Conservation (phyloP, 2,797 vertebrate species). For the Enteromius afrohamiltoni region DNA sequence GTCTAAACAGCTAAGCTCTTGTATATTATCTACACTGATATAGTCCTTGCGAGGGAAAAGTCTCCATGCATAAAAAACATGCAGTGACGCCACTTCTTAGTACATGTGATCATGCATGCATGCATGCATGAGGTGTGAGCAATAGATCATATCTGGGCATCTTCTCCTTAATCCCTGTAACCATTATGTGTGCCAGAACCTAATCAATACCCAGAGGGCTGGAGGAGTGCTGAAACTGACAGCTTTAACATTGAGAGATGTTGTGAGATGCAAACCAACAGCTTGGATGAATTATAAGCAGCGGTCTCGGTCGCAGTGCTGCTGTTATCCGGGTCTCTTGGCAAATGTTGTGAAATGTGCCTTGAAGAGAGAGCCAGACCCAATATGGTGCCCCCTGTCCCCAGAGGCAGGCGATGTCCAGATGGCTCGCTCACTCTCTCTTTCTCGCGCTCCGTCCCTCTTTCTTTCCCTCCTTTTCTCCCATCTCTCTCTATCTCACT, state of each 20-base stretch:
- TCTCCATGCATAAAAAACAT: constrained; percentile 5
- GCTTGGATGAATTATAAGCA: constrained; percentile 58
- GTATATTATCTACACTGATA: not conserved
- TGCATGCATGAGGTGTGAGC: not conserved
- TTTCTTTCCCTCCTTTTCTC: constrained; percentile 62
- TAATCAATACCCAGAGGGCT: constrained; percentile 52
- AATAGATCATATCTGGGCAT: constrained; percentile 21
- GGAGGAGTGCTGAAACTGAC: constrained; percentile 46
- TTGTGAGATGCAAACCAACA: constrained; percentile 44
- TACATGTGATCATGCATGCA: constrained; percentile 13
- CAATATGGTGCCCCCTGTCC: constrained; percentile 59
- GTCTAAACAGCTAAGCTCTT: constrained; percentile 10
- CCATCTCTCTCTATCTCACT: constrained; percentile 59
- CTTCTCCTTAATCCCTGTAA: constrained; percentile 37
- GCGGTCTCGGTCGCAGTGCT: constrained; percentile 42
- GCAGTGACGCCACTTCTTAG: not conserved
- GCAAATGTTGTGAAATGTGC: constrained; percentile 60
- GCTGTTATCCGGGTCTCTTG: constrained; percentile 59
- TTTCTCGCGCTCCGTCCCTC: constrained; percentile 28
- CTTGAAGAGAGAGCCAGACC: constrained; percentile 55
- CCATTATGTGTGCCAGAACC: constrained; percentile 38
- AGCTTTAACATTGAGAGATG: constrained; percentile 53
- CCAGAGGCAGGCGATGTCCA: constrained; percentile 70
- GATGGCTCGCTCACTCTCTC: constrained; percentile 71
- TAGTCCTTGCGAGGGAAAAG: not conserved